These are phyloP conservation scores for Pantherophis vulpinus DNA, from an alignment of 2,797 vertebrate species.

Conservation along the genomic window DNA sequence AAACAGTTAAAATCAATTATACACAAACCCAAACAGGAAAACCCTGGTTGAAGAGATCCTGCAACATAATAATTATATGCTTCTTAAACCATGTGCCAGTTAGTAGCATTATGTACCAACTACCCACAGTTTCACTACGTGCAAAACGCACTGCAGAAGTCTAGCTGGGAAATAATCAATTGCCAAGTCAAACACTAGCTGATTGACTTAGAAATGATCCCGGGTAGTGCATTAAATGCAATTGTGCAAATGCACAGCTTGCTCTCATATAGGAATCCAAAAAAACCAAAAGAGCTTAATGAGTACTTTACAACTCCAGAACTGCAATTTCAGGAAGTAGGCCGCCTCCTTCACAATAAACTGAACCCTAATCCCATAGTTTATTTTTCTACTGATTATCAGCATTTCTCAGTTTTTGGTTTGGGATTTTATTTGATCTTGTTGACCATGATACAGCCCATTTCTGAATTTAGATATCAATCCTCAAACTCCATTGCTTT, in stretches of 20 bases:
- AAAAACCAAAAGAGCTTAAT: background rate
- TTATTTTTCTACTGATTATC: background rate
- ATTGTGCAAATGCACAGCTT: background rate
- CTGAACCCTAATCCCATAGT: background rate
- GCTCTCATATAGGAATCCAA: background rate
- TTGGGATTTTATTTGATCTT: background rate
- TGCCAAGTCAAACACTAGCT: background rate
- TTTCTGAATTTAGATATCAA: background rate
- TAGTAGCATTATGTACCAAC: background rate
- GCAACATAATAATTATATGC: background rate
- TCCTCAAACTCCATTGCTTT: background rate
- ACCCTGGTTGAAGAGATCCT: background rate
- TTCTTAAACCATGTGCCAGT: background rate
- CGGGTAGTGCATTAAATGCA: background rate
- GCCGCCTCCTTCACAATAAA: background rate
- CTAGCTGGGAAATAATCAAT: background rate
- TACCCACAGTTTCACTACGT: background rate
- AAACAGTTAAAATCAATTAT: background rate
- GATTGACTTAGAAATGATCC: background rate
- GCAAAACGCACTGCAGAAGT: background rate
- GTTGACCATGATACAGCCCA: background rate
- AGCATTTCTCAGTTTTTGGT: background rate
- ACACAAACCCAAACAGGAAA: background rate
- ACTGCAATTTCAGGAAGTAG: background rate
- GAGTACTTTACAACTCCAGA: background rate